Evolutionary conservation across 2,113 vertebrate species (phyloP), one percentile per base, ranked within the genome.

Genomic region (Callipepla squamata): DNA sequence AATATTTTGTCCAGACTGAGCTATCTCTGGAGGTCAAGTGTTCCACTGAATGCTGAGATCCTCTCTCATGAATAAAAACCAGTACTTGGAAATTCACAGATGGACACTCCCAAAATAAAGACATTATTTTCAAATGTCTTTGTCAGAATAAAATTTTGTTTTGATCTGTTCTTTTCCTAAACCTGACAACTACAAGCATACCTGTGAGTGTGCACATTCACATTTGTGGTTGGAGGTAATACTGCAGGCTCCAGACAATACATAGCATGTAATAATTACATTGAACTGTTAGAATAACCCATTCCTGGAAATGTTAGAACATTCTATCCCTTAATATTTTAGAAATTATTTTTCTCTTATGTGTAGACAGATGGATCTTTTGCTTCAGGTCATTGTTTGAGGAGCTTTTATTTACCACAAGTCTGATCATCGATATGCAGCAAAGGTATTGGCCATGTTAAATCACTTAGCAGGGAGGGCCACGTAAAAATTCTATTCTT

Each of bases 201-300:
- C 84, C n/a, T 62, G 10, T 42, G 23, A 18, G 13, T 0, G 0
- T 6, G 1, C 5, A 14, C 0, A 4, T 62, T 30, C 32, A 26
- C 42, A 32, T 83, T 55, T 42, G 8, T 81, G 21, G 76, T 80
- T 50, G 50, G 36, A 25, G 68, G 47, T 20, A 63, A 77, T 68
- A 38, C 5, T 55, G 22, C 30, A 66, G 0, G 1, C 5, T 59
- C 45, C 36, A 42, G 14, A 47, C 45, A 85, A 73, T 7, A 23
- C 13, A 23, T 9, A 89, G 42, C 36, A 77, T 55, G 18, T 45
- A 69, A 50, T 50, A 82, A 47, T 59, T 47, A 9, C 48, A 69
- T 26, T 0, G 0, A 95, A 80, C 11, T 55, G 23, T 55, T 70
- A 67, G 59, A 91, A 89, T 23, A 85, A 36, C 53, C 16, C 48